phyloP scores from a whole-genome alignment of 2,797 vertebrate genomes.

The Silurus aristotelis region DNA sequence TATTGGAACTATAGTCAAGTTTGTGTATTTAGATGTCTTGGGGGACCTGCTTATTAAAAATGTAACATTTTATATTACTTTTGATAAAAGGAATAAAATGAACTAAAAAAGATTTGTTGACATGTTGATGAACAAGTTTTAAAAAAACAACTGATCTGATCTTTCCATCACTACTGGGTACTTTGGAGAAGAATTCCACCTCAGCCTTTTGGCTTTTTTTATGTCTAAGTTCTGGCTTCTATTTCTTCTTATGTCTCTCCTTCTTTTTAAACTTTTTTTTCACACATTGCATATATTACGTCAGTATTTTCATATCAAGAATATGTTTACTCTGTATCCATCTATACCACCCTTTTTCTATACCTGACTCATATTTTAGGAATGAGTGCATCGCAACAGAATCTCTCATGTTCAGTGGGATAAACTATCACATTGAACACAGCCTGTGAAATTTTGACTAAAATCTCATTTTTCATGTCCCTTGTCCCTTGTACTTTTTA shows the following conservation, averaged over 20 bases:
- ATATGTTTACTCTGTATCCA: background rate
- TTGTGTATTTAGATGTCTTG: no score
- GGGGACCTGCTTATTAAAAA: no score
- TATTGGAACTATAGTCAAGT: no score
- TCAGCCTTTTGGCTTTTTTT: conserved; percentile 7
- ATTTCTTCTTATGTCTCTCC: background rate
- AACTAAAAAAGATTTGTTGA: no score
- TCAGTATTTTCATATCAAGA: background rate
- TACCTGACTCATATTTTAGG: background rate
- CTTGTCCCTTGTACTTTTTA: background rate
- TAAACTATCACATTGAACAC: background rate
- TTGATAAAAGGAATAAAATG: no score
- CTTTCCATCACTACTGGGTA: no score
- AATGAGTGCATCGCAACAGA: background rate
- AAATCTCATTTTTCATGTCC: background rate
- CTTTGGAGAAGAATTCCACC: conserved; percentile 16
- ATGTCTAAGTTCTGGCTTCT: background rate
- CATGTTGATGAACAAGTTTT: no score
- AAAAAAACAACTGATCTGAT: no score
- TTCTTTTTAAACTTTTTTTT: no score
- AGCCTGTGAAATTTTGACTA: background rate
- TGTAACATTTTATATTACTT: no score
- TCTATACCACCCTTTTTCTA: background rate
- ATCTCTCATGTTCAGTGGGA: background rate
- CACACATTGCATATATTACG: background rate